These are phyloP conservation scores for Idaea biselata DNA, from an alignment of 2,888 invertebrate species.

Conservation along the genomic window DNA sequence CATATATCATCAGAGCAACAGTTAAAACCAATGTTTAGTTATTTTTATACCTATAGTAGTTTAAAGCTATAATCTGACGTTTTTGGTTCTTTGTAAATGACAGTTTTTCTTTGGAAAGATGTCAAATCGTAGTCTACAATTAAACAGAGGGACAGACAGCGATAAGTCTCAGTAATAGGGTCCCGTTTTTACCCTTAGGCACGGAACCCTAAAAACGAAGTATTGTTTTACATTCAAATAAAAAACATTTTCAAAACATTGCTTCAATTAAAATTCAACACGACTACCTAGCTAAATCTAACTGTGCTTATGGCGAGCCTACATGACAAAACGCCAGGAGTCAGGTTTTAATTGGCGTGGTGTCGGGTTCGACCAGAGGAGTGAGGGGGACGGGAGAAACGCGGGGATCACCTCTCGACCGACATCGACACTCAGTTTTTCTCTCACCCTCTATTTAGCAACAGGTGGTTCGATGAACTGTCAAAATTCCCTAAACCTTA, in stretches of 20 bases:
- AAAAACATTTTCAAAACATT: constrained; percentile 41
- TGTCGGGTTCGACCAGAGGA: constrained; percentile 47
- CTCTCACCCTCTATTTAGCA: constrained; percentile 58
- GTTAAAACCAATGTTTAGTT: too few relatives aligned
- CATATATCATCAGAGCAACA: too few relatives aligned
- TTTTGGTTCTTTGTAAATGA: too few relatives aligned
- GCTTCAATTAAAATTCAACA: constrained; percentile 47
- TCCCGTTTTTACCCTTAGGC: too few relatives aligned
- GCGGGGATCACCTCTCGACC: constrained; percentile 35
- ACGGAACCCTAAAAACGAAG: too few relatives aligned
- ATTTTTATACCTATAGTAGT: too few relatives aligned
- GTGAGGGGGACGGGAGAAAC: constrained; percentile 25
- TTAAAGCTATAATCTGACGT: too few relatives aligned
- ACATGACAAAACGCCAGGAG: constrained; percentile 58
- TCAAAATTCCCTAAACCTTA: constrained; percentile 45
- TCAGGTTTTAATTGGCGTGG: constrained; percentile 69
- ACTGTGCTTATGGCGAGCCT: constrained; percentile 31
- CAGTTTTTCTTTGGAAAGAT: too few relatives aligned
- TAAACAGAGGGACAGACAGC: too few relatives aligned
- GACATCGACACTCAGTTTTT: constrained; percentile 58
- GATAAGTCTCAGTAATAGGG: too few relatives aligned
- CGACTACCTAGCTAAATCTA: constrained; percentile 39
- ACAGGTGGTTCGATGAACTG: constrained; percentile 64
- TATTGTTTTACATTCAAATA: constrained; percentile 32
- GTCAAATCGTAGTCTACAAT: too few relatives aligned